Evolutionary conservation across 1,140 invertebrate species (phyloP).

Genomic region (Brachionus angularis): DNA sequence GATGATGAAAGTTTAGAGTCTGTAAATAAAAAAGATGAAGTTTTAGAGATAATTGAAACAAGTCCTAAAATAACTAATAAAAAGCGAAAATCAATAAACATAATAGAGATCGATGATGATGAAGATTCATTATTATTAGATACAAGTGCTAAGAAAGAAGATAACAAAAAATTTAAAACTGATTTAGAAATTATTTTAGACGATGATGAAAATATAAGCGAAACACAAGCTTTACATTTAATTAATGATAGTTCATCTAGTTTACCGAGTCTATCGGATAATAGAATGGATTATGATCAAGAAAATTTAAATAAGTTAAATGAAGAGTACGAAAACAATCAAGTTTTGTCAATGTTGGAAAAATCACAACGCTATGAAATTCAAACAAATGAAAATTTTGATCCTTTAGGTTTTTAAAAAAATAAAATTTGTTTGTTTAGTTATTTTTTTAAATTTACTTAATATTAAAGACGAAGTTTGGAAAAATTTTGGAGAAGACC

Average conservation of each 20-base stretch:
- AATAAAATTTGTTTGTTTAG: neutral
- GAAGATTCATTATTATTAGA: neutral
- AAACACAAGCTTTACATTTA: neutral
- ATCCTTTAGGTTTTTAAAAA: neutral
- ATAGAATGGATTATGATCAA: neutral
- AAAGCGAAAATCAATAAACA: slow-evolving; percentile 22
- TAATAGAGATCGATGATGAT: neutral
- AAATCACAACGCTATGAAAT: neutral
- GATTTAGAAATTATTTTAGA: slow-evolving; percentile 6
- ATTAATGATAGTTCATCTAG: slow-evolving; percentile 1
- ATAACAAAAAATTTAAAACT: slow-evolving; percentile 1
- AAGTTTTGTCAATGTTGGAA: neutral
- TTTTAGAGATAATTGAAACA: slow-evolving; percentile 6
- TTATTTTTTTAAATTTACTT: neutral
- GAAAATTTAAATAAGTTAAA: neutral
- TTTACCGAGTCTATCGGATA: slow-evolving; percentile 1
- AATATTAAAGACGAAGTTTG: slow-evolving; percentile 15
- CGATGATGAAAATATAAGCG: neutral
- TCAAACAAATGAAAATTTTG: neutral
- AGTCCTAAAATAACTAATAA: neutral
- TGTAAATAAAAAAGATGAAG: neutral
- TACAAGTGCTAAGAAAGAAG: neutral
- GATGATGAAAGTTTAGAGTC: neutral
- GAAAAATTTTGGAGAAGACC: slow-evolving; percentile 9
- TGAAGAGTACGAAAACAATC: neutral